A percentile compares a stretch with the other conserved stretches of the same genome.
Evolutionary conservation across 2,797 vertebrate genomes (phyloP).

Genomic region (Chiroxiphia lanceolata): DNA sequence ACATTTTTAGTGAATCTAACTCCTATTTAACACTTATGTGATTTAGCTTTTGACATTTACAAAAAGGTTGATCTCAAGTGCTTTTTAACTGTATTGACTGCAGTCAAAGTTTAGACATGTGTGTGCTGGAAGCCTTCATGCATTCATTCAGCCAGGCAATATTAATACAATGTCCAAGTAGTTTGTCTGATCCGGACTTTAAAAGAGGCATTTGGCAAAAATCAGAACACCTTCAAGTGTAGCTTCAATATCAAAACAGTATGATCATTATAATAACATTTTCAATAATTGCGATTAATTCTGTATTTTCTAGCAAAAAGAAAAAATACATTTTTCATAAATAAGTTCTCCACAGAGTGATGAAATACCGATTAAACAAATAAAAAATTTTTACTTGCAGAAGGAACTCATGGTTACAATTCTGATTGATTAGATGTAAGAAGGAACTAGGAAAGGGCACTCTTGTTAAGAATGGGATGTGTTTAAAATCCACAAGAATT

Average conservation of each 20-base stretch:
- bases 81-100: background rate
- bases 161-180: background rate
- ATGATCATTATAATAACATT: background rate
- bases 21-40: background rate
- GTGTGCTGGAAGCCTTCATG: background rate
- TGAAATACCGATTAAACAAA: background rate
- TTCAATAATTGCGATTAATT: background rate
- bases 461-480: background rate
- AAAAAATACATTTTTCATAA: background rate
- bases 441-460: background rate
- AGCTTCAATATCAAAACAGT: background rate
- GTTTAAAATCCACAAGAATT: background rate
- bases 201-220: background rate
- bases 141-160: background rate
- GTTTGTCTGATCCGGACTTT: background rate
- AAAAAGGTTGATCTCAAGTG: background rate
- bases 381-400: background rate
- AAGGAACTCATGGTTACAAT: background rate
- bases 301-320: background rate
- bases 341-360: background rate
- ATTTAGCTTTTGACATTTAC: conserved; percentile 10
- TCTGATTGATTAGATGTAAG: background rate
- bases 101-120: background rate
- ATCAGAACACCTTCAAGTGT: background rate
- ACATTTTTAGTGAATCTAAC: background rate